Evolutionary conservation across 2,888 invertebrate genomes (phyloP).

Genomic region (Apamea crenata): DNA sequence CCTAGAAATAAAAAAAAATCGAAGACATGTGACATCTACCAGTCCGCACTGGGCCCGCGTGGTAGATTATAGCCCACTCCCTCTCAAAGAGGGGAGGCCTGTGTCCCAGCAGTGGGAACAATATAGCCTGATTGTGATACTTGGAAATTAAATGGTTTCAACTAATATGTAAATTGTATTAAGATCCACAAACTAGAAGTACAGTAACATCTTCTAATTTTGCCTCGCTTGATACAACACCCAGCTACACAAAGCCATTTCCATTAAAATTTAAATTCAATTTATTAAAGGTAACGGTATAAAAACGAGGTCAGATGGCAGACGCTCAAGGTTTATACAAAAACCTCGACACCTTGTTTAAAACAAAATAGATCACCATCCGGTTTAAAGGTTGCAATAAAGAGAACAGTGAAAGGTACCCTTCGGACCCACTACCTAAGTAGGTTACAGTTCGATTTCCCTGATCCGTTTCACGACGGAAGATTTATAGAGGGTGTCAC

Average conservation of each 20-base stretch:
- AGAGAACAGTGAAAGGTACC: constrained; percentile 37
- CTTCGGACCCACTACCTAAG: constrained; percentile 31
- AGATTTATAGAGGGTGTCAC: constrained; percentile 56
- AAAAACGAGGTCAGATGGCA: background rate
- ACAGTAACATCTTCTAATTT: background rate
- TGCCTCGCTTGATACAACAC: background rate
- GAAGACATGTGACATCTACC: too few relatives aligned
- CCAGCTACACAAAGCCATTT: too few relatives aligned
- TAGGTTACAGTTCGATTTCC: constrained; percentile 47
- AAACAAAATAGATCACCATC: constrained; percentile 34
- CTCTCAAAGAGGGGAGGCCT: too few relatives aligned
- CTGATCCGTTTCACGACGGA: constrained; percentile 28
- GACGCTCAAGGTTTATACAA: background rate
- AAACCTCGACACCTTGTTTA: constrained; percentile 1
- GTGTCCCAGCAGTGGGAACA: too few relatives aligned
- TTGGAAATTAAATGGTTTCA: background rate
- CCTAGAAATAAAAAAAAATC: too few relatives aligned
- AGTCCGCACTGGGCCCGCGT: too few relatives aligned
- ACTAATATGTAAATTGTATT: background rate
- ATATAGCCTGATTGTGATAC: background rate
- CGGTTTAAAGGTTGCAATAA: constrained; percentile 31
- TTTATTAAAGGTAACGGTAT: background rate
- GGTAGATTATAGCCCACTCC: too few relatives aligned
- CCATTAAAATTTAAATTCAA: background rate
- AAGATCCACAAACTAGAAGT: too few relatives aligned